Base-by-base conservation (phyloP, 2,888 invertebrate genomes). In the Latrodectus elegans region DNA sequence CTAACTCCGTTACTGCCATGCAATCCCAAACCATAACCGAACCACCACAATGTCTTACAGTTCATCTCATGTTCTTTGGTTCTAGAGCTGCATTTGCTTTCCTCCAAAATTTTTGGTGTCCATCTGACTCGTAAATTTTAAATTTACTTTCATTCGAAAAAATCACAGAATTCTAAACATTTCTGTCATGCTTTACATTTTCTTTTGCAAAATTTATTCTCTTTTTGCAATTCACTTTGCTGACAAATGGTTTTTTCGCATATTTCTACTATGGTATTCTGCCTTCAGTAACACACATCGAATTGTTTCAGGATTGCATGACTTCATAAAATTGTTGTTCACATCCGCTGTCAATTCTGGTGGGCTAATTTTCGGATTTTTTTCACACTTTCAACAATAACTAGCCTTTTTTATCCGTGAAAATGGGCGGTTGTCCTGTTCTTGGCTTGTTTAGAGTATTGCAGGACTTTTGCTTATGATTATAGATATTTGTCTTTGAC, bases 41-140 rank as follows among this genome's bases (percentile, higher is more conserved):
- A 9, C 49, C n/a, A 3, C 9, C 49, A 22, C 49, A 11, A 12
- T 75, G 64, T 64, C 64, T n/a, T 75, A 65, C 38, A 64, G 26
- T 75, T n/a, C n/a, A 6, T 75, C 64, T 75, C 38, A 75, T 75
- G 38, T 60, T 75, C n/a, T n/a, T n/a, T n/a, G n/a, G n/a, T n/a
- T n/a, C n/a, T n/a, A n/a, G n/a, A n/a, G n/a, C n/a, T n/a, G n/a
- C n/a, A n/a, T n/a, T n/a, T n/a, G n/a, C n/a, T n/a, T n/a, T n/a
- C n/a, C n/a, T n/a, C n/a, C n/a, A n/a, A n/a, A n/a, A n/a, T n/a
- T n/a, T n/a, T n/a, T n/a, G n/a, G n/a, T n/a, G n/a, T n/a, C n/a
- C n/a, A n/a, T n/a, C n/a, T n/a, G n/a, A n/a, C n/a, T n/a, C n/a
- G n/a, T n/a, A n/a, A n/a, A n/a, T n/a, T n/a, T 26, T 22, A 11